phyloP scores from a whole-genome alignment of 2,888 invertebrate species.

The Automeris io region DNA sequence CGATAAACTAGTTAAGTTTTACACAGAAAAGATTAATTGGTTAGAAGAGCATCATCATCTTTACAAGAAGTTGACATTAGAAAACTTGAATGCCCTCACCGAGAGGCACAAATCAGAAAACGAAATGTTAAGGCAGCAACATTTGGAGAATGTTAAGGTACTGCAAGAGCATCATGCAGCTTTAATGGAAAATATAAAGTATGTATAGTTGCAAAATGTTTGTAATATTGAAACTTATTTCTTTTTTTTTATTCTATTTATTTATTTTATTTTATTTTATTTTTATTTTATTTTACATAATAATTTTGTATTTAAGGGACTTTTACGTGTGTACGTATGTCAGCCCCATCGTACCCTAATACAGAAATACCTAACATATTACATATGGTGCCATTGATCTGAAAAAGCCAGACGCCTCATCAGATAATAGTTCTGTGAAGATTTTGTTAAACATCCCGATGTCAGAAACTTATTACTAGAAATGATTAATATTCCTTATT shows the following conservation, averaged over 20 bases:
- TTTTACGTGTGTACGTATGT: too few relatives aligned
- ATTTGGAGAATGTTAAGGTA: slow-evolving; percentile 59
- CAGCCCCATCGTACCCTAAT: too few relatives aligned
- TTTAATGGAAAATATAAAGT: slow-evolving; percentile 77
- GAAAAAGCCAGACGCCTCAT: too few relatives aligned
- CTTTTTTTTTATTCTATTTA: neutral
- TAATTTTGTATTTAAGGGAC: too few relatives aligned
- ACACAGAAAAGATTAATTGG: slow-evolving; percentile 69
- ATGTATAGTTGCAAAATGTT: slow-evolving; percentile 14
- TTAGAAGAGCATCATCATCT: slow-evolving; percentile 71
- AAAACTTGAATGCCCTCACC: slow-evolving; percentile 59
- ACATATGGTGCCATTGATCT: too few relatives aligned
- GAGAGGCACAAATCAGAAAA: slow-evolving; percentile 64
- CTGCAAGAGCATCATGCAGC: slow-evolving; percentile 70
- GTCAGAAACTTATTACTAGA: too few relatives aligned
- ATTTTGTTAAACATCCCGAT: too few relatives aligned
- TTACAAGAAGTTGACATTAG: slow-evolving; percentile 70
- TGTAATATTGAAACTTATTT: neutral
- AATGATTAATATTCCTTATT: too few relatives aligned
- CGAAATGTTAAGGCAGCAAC: slow-evolving; percentile 59
- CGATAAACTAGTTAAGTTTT: slow-evolving; percentile 64
- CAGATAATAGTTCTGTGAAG: too few relatives aligned
- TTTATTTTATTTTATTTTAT: too few relatives aligned
- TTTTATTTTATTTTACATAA: neutral
- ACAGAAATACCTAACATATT: too few relatives aligned